A percentile compares a stretch with the other conserved stretches of the same genome.
Conservation (phyloP, 2,888 invertebrate genomes). For the Uropetala carovei region DNA sequence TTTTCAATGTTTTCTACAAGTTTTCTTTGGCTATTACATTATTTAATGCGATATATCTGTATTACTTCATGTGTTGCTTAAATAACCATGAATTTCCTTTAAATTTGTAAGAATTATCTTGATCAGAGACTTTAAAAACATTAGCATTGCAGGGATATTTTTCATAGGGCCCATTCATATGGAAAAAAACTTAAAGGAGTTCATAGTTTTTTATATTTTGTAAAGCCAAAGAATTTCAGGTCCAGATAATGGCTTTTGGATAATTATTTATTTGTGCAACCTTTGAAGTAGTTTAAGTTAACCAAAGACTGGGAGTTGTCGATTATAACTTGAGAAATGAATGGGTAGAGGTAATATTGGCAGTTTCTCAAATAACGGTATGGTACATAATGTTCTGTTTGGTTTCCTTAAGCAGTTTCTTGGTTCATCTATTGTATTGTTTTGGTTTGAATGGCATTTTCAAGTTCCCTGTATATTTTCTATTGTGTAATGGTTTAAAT, state of each 20-base stretch:
- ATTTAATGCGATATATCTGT: no score
- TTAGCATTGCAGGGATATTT: no score
- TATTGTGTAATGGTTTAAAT: neutral
- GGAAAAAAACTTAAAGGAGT: neutral
- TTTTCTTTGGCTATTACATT: no score
- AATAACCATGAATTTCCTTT: no score
- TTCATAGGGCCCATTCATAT: neutral
- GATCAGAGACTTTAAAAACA: no score
- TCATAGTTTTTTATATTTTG: neutral
- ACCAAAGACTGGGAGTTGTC: conserved; percentile 6
- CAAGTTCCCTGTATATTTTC: neutral
- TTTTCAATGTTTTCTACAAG: no score
- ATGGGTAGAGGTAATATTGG: neutral
- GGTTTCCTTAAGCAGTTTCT: no score
- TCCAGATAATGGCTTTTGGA: conserved; percentile 1
- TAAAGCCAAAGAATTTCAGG: conserved; percentile 55
- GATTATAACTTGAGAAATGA: neutral
- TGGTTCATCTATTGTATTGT: no score
- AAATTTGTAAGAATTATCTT: no score
- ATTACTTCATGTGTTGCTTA: no score
- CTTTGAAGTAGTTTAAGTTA: neutral
- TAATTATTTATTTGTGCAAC: conserved; percentile 46
- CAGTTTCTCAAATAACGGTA: neutral
- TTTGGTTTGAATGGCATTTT: neutral
- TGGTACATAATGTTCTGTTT: neutral